Base-by-base conservation (phyloP, 2,888 invertebrate species). In the Lycia hirtaria region DNA sequence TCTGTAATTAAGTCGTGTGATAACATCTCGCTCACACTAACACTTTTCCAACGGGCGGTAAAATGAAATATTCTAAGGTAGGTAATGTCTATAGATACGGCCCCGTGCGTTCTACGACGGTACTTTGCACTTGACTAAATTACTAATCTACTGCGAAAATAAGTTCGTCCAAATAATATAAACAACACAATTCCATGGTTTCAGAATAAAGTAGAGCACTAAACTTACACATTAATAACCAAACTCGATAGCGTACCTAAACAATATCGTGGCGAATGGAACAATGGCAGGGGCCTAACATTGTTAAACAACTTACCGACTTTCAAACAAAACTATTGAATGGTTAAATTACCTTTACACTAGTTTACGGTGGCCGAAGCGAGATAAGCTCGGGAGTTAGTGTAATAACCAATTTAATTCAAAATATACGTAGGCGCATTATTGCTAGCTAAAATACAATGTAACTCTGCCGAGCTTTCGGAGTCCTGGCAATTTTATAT, bases 261-360 rank as follows among this genome's bases (percentile, higher is more conserved):
- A 53, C 57, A 52, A 58, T 58, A 53, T 48, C 43, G 41, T 30
- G 14, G 30, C 17, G 52, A 58, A 53, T 47, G 20, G 51, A 67
- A 71, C 71, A 71, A 71, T 68, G 41, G 63, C 33, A 26, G 24
- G 58, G 47, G 63, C 61, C 65, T 55, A 43, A 53, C 57, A 67
- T 63, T 67, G 63, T 65, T 62, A 59, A 57, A 64, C 52, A 58
- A 58, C 57, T 58, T 58, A 44, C 57, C 15, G 48, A 54, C 56
- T 51, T 60, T 52, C 44, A 45, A 56, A 56, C 75, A 67, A 79
- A 81, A 78, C 80, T 77, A 81, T 83, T 74, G 73, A 75, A 69
- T 74, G 76, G 73, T 74, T 74, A 80, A 81, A 81, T 80, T 83
- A 77, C 78, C 77, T 78, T 79, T 71, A 75, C 67, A 73, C 56